A percentile compares a stretch with the other conserved stretches of the same genome.
phyloP scores from a whole-genome alignment of 2,888 invertebrate species.

The Dynastes grantii region DNA sequence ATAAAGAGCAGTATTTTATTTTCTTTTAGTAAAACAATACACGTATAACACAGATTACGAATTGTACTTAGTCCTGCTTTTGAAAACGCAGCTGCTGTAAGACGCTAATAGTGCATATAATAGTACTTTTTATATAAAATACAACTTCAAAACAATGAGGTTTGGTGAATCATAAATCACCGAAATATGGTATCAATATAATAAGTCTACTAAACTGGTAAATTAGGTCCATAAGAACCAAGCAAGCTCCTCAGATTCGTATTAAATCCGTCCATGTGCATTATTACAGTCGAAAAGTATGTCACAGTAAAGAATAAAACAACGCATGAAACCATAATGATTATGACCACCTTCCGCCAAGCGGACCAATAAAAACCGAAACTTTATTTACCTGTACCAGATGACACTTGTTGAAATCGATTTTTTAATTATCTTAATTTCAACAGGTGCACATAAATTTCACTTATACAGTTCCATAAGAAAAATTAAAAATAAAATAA shows the following conservation, averaged over 20 bases:
- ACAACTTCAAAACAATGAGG: too few species aligned
- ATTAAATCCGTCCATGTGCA: background rate
- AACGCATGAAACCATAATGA: background rate
- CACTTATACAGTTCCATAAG: too few species aligned
- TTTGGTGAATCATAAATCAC: too few species aligned
- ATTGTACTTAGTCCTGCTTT: too few species aligned
- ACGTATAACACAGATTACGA: too few species aligned
- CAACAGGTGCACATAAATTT: background rate
- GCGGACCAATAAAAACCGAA: background rate
- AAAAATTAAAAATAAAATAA: too few species aligned
- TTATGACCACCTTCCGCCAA: background rate
- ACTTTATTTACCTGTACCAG: conserved; percentile 2
- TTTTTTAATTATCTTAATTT: background rate
- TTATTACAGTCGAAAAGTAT: conserved; percentile 14
- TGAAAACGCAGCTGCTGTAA: too few species aligned
- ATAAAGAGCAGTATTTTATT: too few species aligned
- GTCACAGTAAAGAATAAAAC: conserved; percentile 11
- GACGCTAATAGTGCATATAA: too few species aligned
- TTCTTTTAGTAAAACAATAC: too few species aligned
- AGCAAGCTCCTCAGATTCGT: background rate
- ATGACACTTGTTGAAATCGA: background rate
- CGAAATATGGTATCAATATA: too few species aligned
- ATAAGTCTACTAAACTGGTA: background rate
- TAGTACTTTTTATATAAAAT: too few species aligned
- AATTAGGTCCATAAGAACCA: background rate